phyloP scores from a whole-genome alignment of 2,797 vertebrate genomes.

The Ptychadena robeensis region DNA sequence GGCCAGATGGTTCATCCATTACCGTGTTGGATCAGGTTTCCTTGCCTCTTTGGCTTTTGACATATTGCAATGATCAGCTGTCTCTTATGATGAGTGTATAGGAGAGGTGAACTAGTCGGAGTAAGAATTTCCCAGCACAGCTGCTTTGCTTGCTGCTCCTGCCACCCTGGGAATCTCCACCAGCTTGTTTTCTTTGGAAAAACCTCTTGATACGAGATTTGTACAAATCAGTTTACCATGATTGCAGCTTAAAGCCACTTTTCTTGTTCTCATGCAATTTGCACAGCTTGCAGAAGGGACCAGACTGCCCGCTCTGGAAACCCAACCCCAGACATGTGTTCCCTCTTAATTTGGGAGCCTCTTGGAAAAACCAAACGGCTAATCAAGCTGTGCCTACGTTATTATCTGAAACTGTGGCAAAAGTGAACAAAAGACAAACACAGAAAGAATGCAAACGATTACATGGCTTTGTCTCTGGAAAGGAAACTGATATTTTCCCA shows the following conservation, averaged over 20 bases:
- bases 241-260: conserved; percentile 25
- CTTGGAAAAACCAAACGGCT: conserved; percentile 37
- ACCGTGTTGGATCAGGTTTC: background rate
- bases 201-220: conserved; percentile 24
- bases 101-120: background rate
- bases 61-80: background rate
- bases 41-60: background rate
- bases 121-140: background rate
- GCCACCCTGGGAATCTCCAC: conserved; percentile 12
- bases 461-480: background rate
- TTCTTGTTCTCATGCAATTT: conserved; percentile 50
- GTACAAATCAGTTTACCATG: conserved; percentile 6
- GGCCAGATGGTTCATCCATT: background rate
- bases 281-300: conserved; percentile 40
- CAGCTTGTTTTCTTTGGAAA: conserved; percentile 17
- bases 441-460: background rate
- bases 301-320: conserved; percentile 16
- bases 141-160: background rate
- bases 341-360: conserved; percentile 45
- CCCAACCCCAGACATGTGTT: conserved; percentile 11
- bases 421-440: conserved; percentile 28
- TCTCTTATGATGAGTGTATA: background rate
- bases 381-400: conserved; percentile 23
- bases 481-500: background rate
- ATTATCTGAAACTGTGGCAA: background rate